Percentiles rank a stretch among this genome's conserved stretches.
These are phyloP conservation scores for Ochropacha duplaris DNA, from an alignment of 2,888 invertebrate species.

Conservation along the genomic window DNA sequence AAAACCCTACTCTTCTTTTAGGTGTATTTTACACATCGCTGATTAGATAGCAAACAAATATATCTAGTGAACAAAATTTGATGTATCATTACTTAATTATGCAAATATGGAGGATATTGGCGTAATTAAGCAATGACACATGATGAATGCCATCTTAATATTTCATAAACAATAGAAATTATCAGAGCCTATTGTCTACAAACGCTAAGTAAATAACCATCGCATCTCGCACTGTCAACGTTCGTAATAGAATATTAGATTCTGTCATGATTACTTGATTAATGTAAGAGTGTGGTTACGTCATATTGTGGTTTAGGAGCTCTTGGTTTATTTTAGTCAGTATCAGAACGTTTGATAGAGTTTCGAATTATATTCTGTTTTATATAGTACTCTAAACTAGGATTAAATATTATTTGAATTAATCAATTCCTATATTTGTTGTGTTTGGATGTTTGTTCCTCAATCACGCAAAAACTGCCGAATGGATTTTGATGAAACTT, in stretches of 20 bases:
- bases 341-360: not conserved
- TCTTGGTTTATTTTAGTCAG: not conserved
- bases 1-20: no score
- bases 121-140: no score
- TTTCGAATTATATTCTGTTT: no score
- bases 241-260: slow-evolving; percentile 52
- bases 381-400: no score
- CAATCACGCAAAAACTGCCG: no score
- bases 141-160: not conserved
- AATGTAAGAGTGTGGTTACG: not conserved
- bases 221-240: slow-evolving; percentile 3
- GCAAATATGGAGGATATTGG: not conserved
- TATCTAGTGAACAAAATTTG: not conserved
- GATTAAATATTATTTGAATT: no score
- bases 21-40: no score
- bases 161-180: not conserved
- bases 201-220: not conserved
- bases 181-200: not conserved
- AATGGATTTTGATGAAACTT: no score
- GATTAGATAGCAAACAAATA: no score
- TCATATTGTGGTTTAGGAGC: not conserved
- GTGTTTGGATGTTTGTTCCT: no score
- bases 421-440: no score
- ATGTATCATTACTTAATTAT: not conserved
- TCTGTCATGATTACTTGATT: slow-evolving; percentile 2